These are phyloP conservation scores for Lamellibrachia luymesi DNA, from an alignment of 1,140 invertebrate genomes.

Conservation along the genomic window DNA sequence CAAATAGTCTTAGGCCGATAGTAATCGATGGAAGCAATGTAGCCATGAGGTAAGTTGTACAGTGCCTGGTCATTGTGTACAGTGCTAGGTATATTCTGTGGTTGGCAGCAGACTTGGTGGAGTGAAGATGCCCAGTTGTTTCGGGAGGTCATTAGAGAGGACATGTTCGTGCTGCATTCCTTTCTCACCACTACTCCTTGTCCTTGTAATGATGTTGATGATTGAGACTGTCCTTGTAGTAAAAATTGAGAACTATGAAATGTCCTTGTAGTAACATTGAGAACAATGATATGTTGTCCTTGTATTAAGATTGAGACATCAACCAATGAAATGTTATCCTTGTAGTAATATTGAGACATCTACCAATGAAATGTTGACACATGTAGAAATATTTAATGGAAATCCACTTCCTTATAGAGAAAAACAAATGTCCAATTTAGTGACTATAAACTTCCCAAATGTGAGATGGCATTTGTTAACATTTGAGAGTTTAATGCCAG, in stretches of 20 bases:
- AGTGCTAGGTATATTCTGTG: background rate
- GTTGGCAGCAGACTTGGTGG: background rate
- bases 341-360: too few relatives aligned
- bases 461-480: too few relatives aligned
- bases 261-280: too few relatives aligned
- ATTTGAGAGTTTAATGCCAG: too few relatives aligned
- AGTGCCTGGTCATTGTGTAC: background rate
- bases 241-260: too few relatives aligned
- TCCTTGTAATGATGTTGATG: background rate
- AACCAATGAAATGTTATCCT: background rate
- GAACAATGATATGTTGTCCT: too few relatives aligned
- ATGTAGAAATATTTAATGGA: too few relatives aligned
- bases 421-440: too few relatives aligned
- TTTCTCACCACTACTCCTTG: background rate
- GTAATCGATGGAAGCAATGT: constrained; percentile 57
- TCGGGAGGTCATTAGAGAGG: background rate
- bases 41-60: constrained; percentile 49
- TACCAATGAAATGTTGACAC: too few relatives aligned
- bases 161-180: background rate
- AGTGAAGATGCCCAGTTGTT: background rate
- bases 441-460: too few relatives aligned
- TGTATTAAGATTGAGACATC: background rate
- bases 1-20: constrained; percentile 45
- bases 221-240: background rate
- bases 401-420: too few relatives aligned